These are phyloP conservation scores for Dysidea cf. avara DNA, from an alignment of 37 sponge, comb jelly and placozoan species.

Conservation along the genomic window DNA sequence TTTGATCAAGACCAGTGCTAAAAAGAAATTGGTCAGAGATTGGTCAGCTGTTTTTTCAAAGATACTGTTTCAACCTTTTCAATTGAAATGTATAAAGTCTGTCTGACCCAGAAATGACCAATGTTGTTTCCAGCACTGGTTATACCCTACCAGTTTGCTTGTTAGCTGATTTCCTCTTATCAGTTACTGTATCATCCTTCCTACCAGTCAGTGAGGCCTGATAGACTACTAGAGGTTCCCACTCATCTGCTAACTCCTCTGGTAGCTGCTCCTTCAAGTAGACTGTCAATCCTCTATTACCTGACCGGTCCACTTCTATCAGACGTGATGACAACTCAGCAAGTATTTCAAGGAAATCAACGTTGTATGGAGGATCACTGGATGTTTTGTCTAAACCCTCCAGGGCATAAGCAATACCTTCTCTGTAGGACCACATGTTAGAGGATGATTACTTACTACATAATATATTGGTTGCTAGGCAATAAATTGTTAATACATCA, in stretches of 20 bases:
- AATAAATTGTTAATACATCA: too few species aligned
- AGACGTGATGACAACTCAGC: slow-evolving; percentile 83
- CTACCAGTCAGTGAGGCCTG: neutral
- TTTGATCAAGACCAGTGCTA: too few species aligned
- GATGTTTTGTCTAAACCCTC: neutral
- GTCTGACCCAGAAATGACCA: too few species aligned
- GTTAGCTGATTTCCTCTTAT: neutral
- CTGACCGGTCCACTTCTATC: slow-evolving; percentile 79
- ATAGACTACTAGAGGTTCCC: slow-evolving; percentile 4
- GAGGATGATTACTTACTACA: too few species aligned
- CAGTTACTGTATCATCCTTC: neutral
- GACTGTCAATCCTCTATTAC: slow-evolving; percentile 71
- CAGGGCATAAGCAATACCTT: slow-evolving; percentile 71
- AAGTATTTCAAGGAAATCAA: slow-evolving; percentile 83
- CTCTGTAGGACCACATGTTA: slow-evolving; percentile 15
- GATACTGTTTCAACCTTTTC: too few species aligned
- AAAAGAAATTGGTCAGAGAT: too few species aligned
- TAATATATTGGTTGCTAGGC: too few species aligned
- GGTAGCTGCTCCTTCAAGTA: slow-evolving; percentile 4
- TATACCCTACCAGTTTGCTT: too few species aligned
- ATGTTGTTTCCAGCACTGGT: too few species aligned
- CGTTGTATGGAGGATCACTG: slow-evolving; percentile 40
- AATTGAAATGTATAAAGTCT: too few species aligned
- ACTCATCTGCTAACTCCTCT: neutral
- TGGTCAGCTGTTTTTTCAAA: too few species aligned